Percentiles rank a stretch among this genome's conserved stretches.
phyloP scores from a whole-genome alignment of 2,888 invertebrate genomes.

The Vandiemenella viatica region DNA sequence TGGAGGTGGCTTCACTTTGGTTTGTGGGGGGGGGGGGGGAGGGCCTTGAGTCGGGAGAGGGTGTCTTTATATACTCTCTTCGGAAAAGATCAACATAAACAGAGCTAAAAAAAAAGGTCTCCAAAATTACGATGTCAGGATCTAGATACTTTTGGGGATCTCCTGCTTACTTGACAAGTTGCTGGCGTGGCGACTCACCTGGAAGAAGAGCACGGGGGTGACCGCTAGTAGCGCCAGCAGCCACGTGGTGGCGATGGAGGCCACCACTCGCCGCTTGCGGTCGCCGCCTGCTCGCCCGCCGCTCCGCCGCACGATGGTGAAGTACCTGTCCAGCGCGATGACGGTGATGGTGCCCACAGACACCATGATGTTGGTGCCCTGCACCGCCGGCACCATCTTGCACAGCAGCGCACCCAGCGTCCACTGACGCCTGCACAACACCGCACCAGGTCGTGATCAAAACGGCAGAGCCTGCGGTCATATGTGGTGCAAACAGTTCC shows the following conservation, averaged over 20 bases:
- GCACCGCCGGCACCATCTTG: conserved; percentile 38
- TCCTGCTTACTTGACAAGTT: too few species aligned
- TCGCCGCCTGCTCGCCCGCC: conserved; percentile 15
- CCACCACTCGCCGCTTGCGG: conserved; percentile 19
- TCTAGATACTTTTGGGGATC: too few species aligned
- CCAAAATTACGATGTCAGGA: too few species aligned
- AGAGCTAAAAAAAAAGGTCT: too few species aligned
- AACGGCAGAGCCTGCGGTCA: too few species aligned
- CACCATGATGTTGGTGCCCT: conserved; percentile 42
- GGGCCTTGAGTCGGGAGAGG: too few species aligned
- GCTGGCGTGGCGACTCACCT: conserved; percentile 17
- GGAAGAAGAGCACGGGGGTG: conserved; percentile 22
- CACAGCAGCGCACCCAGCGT: conserved; percentile 38
- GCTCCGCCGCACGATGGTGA: conserved; percentile 28
- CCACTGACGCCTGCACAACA: conserved; percentile 33
- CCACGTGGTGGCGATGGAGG: conserved; percentile 22
- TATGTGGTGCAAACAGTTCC: too few species aligned
- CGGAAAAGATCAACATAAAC: too few species aligned
- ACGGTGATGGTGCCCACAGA: conserved; percentile 43
- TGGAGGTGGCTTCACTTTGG: too few species aligned
- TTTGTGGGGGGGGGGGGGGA: too few species aligned
- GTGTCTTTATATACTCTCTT: too few species aligned
- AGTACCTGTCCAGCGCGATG: conserved; percentile 32
- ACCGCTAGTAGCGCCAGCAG: conserved; percentile 20
- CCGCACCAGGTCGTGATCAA: neutral